Evolutionary conservation across 2,113 vertebrate genomes (phyloP).

Genomic region (Cynocephalus volans): DNA sequence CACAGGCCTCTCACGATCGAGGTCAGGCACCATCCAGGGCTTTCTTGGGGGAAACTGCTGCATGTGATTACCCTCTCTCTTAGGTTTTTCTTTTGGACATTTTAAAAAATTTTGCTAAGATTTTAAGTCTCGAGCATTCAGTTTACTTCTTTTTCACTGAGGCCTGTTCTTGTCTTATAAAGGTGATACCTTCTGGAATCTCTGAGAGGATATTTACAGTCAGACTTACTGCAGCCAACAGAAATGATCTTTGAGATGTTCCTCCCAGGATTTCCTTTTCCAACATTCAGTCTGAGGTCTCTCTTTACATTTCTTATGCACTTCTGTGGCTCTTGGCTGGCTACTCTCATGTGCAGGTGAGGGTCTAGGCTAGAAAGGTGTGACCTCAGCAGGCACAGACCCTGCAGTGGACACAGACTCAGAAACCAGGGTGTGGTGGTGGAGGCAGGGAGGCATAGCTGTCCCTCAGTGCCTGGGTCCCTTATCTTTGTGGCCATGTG

Average conservation of each 20-base stretch:
- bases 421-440: not conserved
- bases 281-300: not conserved
- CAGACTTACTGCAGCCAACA: not conserved
- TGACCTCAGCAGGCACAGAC: not conserved
- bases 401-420: not conserved
- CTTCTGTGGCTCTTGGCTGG: not conserved
- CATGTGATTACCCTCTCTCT: fast-evolving
- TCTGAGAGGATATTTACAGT: not conserved
- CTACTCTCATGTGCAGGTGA: fast-evolving
- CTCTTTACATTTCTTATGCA: fast-evolving
- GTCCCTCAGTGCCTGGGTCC: not conserved
- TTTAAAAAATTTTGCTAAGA: not conserved
- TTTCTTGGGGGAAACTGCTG: not conserved
- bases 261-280: not conserved
- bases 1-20: too few relatives aligned
- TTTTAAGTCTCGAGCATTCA: not conserved
- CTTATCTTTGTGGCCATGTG: not conserved
- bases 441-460: not conserved
- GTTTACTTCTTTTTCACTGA: not conserved
- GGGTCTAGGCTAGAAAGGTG: fast-evolving
- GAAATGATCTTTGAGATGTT: not conserved
- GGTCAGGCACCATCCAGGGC: fast-evolving
- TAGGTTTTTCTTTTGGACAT: not conserved
- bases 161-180: not conserved
- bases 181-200: not conserved